Evolutionary conservation across 2,888 invertebrate species (phyloP).

Genomic region (Ochlodes sylvanus): DNA sequence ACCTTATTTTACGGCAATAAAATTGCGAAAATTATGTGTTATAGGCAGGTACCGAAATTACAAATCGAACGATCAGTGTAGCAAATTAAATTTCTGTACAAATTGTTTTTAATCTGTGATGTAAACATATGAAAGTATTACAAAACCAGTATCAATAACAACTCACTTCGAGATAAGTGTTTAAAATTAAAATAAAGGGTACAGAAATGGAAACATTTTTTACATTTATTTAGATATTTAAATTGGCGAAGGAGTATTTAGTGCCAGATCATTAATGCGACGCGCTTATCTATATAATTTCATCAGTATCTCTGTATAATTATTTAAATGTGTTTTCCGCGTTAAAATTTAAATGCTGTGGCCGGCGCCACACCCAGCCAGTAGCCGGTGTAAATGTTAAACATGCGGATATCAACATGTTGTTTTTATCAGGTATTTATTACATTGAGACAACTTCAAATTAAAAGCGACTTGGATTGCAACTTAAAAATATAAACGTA

Average conservation of each 20-base stretch:
- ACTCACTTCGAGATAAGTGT: background rate
- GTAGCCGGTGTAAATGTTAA: constrained; percentile 23
- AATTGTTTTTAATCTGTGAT: constrained; percentile 7
- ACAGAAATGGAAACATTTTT: constrained; percentile 1
- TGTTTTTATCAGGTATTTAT: constrained; percentile 16
- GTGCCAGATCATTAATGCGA: background rate
- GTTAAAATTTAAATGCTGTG: constrained; percentile 2
- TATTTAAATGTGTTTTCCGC: constrained; percentile 15
- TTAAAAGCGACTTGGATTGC: background rate
- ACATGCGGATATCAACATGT: constrained; percentile 30
- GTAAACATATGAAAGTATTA: constrained; percentile 3
- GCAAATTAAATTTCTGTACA: background rate
- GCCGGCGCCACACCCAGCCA: constrained; percentile 5
- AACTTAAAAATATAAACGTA: no score
- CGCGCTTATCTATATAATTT: constrained; percentile 22
- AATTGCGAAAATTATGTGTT: background rate
- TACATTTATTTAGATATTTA: constrained; percentile 5
- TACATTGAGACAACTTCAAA: background rate
- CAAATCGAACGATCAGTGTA: background rate
- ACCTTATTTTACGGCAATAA: background rate
- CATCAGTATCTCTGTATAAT: constrained; percentile 9
- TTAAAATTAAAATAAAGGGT: background rate
- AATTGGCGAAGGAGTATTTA: constrained; percentile 4
- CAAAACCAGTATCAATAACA: background rate
- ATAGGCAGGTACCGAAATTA: background rate